Evolutionary conservation across 1,140 invertebrate species (phyloP), one percentile per base, ranked within the genome.

Genomic region (Microvelia longipes): DNA sequence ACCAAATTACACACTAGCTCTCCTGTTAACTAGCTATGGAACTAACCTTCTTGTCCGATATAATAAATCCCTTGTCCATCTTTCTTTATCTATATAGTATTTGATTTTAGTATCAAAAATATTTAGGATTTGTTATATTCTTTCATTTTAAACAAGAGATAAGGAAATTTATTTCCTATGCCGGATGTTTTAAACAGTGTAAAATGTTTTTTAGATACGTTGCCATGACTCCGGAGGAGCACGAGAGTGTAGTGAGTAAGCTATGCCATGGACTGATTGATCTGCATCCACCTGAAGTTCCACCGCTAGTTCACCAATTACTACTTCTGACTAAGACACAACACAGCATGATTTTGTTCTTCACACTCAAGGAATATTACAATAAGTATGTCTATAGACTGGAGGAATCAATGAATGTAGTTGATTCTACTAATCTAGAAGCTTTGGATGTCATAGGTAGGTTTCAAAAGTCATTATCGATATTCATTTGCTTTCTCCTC

Each of bases 261-360:
- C 71, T 83, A 0, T 82, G 81, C 24, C 70, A 71, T 29, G 77
- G 75, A 71, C n/a, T 82, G 1, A 68, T 75, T 2, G 66, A 75
- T 28, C 50, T 79, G 14, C 67, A 29, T 67, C 62, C 79, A 0
- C 76, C 79, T 30, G 81, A 82, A 74, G 63, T 83, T 28, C 82
- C 82, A n/a, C 79, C 82, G n/a, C 73, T 83, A 2, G 79, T 81
- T 1, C 78, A 83, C 75, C 80, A 83, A 35, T 68, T 82, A 28
- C 71, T 83, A 2, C 77, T 76, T 70, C 73, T 83, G 1, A 81
- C 77, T 29, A 74, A 75, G 67, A 73, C 80, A 66, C 71, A 76
- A 50, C 74, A 81, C 61, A 75, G 73, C 28, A 74, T 75, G 67
- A 68, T 78, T 30, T 71, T 83, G 0, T 75, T 83, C 28, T 74